Evolutionary conservation across 2,888 invertebrate genomes (phyloP).

Genomic region (Carpatolechia fugitivella): DNA sequence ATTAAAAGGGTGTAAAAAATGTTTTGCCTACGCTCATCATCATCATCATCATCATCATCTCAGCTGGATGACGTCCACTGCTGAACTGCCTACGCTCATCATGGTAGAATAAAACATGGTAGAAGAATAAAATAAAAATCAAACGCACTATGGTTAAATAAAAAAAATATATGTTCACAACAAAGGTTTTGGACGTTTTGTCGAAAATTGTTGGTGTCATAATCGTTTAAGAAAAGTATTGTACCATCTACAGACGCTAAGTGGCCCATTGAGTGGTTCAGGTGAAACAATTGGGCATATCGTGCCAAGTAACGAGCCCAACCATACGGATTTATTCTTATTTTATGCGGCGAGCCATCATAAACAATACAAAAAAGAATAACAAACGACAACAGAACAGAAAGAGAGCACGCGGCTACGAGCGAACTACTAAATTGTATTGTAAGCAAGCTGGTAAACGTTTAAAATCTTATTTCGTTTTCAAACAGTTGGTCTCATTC

Average conservation of each 20-base stretch:
- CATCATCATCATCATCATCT: no score
- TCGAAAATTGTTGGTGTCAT: no score
- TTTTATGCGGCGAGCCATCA: constrained; percentile 44
- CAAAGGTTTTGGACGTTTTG: no score
- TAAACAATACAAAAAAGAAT: constrained; percentile 49
- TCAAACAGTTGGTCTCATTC: constrained; percentile 73
- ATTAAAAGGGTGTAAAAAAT: no score
- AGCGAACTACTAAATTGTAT: constrained; percentile 75
- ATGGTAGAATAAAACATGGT: no score
- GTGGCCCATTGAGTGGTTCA: constrained; percentile 42
- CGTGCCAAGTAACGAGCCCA: constrained; percentile 29
- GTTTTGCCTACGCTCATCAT: no score
- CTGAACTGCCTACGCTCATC: no score
- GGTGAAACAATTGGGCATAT: constrained; percentile 42
- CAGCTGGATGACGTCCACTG: no score
- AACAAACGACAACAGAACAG: constrained; percentile 46
- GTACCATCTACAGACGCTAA: constrained; percentile 44
- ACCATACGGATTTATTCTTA: constrained; percentile 52
- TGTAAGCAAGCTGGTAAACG: constrained; percentile 71
- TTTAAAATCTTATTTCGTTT: constrained; percentile 73
- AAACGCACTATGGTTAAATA: no score
- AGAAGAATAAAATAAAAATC: no score
- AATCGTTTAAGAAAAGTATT: constrained; percentile 18
- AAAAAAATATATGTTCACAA: no score
- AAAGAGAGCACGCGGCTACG: constrained; percentile 62